Percentiles rank a stretch among this genome's conserved stretches.
Evolutionary conservation across 2,888 invertebrate genomes (phyloP).

Genomic region (Cantharis flavilabris): DNA sequence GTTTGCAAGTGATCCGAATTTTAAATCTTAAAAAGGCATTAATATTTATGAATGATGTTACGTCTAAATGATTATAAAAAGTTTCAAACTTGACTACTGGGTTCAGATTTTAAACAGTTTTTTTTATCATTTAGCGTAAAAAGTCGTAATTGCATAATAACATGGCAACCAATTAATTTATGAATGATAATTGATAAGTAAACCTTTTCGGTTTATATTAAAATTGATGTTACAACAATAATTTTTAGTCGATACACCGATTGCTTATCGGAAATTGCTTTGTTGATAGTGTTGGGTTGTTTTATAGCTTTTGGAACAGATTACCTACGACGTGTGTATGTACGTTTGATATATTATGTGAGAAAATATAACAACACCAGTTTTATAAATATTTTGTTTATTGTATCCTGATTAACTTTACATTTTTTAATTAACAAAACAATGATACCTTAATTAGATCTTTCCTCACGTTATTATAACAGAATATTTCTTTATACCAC

Average conservation of each 20-base stretch:
- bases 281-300: not conserved
- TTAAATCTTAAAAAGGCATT: not conserved
- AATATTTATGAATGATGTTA: not conserved
- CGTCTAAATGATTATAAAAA: not conserved
- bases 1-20: not conserved
- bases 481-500: not conserved
- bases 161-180: not conserved
- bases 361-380: not conserved
- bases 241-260: not conserved
- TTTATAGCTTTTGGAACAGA: not conserved
- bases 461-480: not conserved
- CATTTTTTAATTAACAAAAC: not conserved
- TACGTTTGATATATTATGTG: not conserved
- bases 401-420: not conserved
- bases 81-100: not conserved
- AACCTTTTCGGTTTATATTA: not conserved
- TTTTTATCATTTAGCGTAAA: not conserved
- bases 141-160: not conserved
- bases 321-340: not conserved
- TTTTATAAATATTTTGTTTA: not conserved
- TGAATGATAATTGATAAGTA: not conserved
- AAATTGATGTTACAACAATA: not conserved
- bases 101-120: not conserved
- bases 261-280: not conserved
- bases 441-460: not conserved